phyloP scores from a whole-genome alignment of 2,888 invertebrate genomes.

The Drosophila koepferae region DNA sequence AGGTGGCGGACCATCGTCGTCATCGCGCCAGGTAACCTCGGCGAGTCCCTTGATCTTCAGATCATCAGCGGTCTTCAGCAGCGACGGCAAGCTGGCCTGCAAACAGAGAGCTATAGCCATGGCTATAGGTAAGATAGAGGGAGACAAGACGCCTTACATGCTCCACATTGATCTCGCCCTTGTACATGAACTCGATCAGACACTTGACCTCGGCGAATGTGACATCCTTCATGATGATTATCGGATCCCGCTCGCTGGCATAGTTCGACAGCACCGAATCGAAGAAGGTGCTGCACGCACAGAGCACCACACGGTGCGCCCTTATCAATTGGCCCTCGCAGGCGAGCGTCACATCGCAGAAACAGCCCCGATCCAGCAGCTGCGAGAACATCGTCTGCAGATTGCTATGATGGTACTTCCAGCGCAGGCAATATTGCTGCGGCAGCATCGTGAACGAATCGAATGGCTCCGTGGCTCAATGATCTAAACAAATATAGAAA shows the following conservation, averaged over 20 bases:
- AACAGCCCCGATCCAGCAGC: slow-evolving; percentile 93
- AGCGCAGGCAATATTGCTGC: slow-evolving; percentile 95
- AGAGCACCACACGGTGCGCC: slow-evolving; percentile 92
- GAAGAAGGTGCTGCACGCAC: slow-evolving; percentile 96
- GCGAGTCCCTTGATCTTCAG: slow-evolving; percentile 96
- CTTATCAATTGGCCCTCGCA: slow-evolving; percentile 93
- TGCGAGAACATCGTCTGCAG: slow-evolving; percentile 95
- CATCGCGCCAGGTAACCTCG: slow-evolving; percentile 92
- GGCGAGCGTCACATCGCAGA: slow-evolving; percentile 95
- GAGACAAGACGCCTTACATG: slow-evolving; percentile 87
- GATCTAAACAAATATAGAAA: slow-evolving; percentile 20
- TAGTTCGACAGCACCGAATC: slow-evolving; percentile 92
- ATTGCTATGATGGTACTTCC: slow-evolving; percentile 97
- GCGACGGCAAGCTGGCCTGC: slow-evolving; percentile 93
- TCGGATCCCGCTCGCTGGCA: slow-evolving; percentile 92
- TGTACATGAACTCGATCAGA: slow-evolving; percentile 97
- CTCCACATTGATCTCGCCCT: slow-evolving; percentile 97
- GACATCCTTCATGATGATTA: slow-evolving; percentile 95
- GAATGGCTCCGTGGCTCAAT: slow-evolving; percentile 13
- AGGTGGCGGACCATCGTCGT: slow-evolving; percentile 76
- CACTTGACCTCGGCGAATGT: slow-evolving; percentile 95
- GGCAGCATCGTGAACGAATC: slow-evolving; percentile 87
- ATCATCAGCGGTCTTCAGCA: slow-evolving; percentile 96
- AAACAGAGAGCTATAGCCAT: slow-evolving; percentile 2
- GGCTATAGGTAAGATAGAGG: not conserved